Evolutionary conservation across 2,888 invertebrate genomes (phyloP).

Genomic region (Polylopha cassiicola): DNA sequence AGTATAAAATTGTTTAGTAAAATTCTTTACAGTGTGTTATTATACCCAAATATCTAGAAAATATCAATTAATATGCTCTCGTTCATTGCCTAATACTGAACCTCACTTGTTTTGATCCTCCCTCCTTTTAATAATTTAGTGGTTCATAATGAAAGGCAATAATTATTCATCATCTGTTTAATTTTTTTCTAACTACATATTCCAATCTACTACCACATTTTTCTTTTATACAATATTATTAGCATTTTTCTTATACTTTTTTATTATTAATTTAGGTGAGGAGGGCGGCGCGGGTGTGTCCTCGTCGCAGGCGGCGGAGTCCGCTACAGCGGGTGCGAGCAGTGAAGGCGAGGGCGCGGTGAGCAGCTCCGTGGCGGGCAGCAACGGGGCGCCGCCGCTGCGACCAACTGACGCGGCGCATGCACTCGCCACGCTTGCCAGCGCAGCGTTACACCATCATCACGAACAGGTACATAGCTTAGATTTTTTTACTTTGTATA

Average conservation of each 20-base stretch:
- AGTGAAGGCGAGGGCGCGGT: conserved; percentile 46
- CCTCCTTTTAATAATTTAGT: too few relatives aligned
- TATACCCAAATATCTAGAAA: too few relatives aligned
- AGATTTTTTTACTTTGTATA: neutral
- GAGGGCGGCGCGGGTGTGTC: conserved; percentile 56
- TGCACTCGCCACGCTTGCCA: conserved; percentile 84
- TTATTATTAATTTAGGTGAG: conserved; percentile 34
- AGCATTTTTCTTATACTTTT: neutral
- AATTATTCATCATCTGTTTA: too few relatives aligned
- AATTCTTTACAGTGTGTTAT: too few relatives aligned
- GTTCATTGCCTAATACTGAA: too few relatives aligned
- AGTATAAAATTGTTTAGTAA: too few relatives aligned
- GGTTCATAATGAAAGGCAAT: too few relatives aligned
- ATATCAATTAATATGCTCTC: too few relatives aligned
- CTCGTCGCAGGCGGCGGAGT: conserved; percentile 42
- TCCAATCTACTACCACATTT: neutral
- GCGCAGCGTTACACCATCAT: conserved; percentile 79
- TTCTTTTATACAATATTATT: neutral
- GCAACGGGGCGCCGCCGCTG: conserved; percentile 57
- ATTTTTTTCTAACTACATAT: too few relatives aligned
- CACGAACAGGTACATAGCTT: conserved; percentile 50
- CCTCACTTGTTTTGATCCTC: too few relatives aligned
- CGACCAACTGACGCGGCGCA: conserved; percentile 78
- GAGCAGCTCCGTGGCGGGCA: conserved; percentile 44
- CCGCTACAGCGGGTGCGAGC: conserved; percentile 18